Percentiles rank a stretch among this genome's conserved stretches.
Evolutionary conservation across 2,888 invertebrate species (phyloP).

Genomic region (Drosophila subsilvestris): DNA sequence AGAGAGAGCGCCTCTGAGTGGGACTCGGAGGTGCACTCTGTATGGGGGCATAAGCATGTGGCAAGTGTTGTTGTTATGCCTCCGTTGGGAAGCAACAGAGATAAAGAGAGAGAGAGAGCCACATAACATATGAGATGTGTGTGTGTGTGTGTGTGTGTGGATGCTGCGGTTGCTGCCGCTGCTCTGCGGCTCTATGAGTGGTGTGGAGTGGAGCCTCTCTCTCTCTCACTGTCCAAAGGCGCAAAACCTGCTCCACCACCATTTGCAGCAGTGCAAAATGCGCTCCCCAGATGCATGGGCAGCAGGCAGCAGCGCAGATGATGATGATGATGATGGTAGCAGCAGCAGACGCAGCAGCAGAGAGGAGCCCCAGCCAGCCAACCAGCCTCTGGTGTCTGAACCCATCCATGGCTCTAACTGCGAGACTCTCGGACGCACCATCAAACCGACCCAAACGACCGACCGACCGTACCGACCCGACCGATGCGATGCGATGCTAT

Average conservation of each 20-base stretch:
- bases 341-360: conserved; percentile 33
- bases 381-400: conserved; percentile 12
- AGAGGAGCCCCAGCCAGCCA: conserved; percentile 34
- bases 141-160: conserved; percentile 24
- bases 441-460: conserved; percentile 32
- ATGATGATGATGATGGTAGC: conserved; percentile 36
- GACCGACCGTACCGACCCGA: conserved; percentile 60
- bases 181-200: conserved; percentile 61
- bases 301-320: conserved; percentile 39
- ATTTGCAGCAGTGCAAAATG: conserved; percentile 70
- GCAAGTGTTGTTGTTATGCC: conserved; percentile 46
- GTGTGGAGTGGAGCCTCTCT: conserved; percentile 23
- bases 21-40: conserved; percentile 31
- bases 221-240: conserved; percentile 62
- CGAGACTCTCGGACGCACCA: conserved; percentile 1
- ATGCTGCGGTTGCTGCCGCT: conserved; percentile 25
- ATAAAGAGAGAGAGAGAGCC: conserved; percentile 51
- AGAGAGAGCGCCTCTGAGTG: conserved; percentile 8
- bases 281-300: conserved; percentile 41
- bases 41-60: conserved; percentile 62
- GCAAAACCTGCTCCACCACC: conserved; percentile 77
- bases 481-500: conserved; percentile 47
- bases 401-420: neutral
- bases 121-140: conserved; percentile 67
- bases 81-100: conserved; percentile 8